Conservation (phyloP, 2,113 vertebrate species). For the Tauraco erythrolophus region DNA sequence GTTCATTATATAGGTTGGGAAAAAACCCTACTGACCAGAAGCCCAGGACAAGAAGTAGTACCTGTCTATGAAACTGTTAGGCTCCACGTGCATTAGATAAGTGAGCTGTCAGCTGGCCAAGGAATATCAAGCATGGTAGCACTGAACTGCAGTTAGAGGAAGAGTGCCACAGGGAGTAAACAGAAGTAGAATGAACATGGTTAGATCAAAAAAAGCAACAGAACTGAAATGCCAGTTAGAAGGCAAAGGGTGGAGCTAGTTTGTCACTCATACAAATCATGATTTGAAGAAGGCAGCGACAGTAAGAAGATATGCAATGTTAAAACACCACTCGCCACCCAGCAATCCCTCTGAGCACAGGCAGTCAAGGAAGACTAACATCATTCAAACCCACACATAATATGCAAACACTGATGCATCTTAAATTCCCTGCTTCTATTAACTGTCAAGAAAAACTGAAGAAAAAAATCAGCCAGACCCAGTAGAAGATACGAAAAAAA, state of each 20-base stretch:
- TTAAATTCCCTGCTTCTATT: not conserved
- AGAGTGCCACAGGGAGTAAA: slow-evolving; percentile 74
- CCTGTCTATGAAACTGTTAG: slow-evolving; percentile 72
- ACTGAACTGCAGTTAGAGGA: slow-evolving; percentile 74
- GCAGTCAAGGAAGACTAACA: not conserved
- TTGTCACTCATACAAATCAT: slow-evolving; percentile 62
- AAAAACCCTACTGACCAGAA: slow-evolving; percentile 69
- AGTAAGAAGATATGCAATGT: slow-evolving; percentile 24
- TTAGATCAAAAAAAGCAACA: slow-evolving; percentile 73
- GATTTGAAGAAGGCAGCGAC: slow-evolving; percentile 56
- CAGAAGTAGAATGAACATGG: slow-evolving; percentile 74
- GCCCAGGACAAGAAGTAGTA: slow-evolving; percentile 73
- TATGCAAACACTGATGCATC: not conserved
- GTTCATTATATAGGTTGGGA: slow-evolving; percentile 50
- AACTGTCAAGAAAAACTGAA: not conserved
- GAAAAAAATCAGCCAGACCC: slow-evolving; percentile 8
- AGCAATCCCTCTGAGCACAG: slow-evolving; percentile 25
- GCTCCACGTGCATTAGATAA: slow-evolving; percentile 72
- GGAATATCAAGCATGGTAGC: slow-evolving; percentile 74
- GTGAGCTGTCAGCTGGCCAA: slow-evolving; percentile 73
- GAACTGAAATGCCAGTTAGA: slow-evolving; percentile 70
- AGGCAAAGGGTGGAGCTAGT: slow-evolving; percentile 67
- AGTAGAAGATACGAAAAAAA: not conserved
- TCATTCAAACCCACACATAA: slow-evolving; percentile 23
- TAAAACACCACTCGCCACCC: slow-evolving; percentile 41